Percentiles rank a stretch among this genome's conserved stretches.
These are phyloP conservation scores for Phaethornis superciliosus DNA, from an alignment of 2,113 vertebrate genomes.

Conservation along the genomic window DNA sequence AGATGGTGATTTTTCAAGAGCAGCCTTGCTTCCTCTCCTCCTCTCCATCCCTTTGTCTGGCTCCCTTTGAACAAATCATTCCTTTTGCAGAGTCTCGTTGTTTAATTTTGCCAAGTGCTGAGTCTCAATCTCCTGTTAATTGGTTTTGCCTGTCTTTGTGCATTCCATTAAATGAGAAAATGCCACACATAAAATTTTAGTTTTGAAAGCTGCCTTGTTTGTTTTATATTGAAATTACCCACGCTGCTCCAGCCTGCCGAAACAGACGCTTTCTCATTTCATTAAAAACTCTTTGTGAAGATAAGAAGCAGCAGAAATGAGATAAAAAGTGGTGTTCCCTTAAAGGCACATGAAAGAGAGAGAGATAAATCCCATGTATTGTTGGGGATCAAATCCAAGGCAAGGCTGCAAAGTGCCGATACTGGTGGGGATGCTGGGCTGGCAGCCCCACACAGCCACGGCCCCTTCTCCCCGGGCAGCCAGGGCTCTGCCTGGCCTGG, in stretches of 20 bases:
- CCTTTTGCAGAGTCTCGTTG: slow-evolving; percentile 49
- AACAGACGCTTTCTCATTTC: slow-evolving; percentile 76
- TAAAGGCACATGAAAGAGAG: slow-evolving; percentile 57
- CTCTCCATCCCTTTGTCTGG: neutral
- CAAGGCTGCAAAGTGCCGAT: slow-evolving; percentile 14
- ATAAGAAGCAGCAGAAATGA: slow-evolving; percentile 75
- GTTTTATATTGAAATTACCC: slow-evolving; percentile 80
- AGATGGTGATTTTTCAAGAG: neutral
- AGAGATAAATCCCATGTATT: slow-evolving; percentile 48
- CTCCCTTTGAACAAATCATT: slow-evolving; percentile 37
- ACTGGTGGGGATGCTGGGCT: neutral
- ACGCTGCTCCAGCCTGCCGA: slow-evolving; percentile 55
- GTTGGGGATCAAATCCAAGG: slow-evolving; percentile 3
- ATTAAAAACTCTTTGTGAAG: slow-evolving; percentile 79
- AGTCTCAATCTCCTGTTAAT: slow-evolving; percentile 75
- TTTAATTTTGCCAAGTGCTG: slow-evolving; percentile 73
- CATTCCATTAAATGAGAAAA: slow-evolving; percentile 76
- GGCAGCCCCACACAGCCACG: neutral
- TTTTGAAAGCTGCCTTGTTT: slow-evolving; percentile 81
- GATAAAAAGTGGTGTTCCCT: slow-evolving; percentile 76
- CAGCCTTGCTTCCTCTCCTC: neutral
- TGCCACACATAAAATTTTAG: slow-evolving; percentile 76
- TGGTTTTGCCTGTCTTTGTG: slow-evolving; percentile 79
- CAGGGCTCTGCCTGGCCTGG: neutral
- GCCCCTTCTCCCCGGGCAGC: neutral